Conservation (phyloP, 2,113 vertebrate species). For the Gyps fulvus region DNA sequence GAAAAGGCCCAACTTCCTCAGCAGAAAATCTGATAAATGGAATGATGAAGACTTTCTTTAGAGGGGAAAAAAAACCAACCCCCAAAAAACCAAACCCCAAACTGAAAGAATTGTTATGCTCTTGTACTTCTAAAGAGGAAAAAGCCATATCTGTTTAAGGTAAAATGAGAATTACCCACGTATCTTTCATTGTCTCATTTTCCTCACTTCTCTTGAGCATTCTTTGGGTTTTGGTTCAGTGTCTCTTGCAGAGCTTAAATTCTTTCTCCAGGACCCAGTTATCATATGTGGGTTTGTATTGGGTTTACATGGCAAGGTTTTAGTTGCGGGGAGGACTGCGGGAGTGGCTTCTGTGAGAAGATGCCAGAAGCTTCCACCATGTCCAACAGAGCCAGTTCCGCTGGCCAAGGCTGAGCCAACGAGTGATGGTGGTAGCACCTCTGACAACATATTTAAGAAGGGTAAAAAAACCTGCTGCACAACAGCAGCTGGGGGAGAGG, state of each 20-base stretch:
- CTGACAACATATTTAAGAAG: background rate
- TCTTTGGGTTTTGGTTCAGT: background rate
- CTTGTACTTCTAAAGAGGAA: background rate
- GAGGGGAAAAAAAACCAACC: background rate
- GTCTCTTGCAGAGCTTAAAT: background rate
- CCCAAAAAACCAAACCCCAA: no score
- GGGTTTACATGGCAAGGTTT: background rate
- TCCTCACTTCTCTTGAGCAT: background rate
- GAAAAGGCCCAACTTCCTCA: background rate
- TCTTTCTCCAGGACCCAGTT: background rate
- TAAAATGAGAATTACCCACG: background rate
- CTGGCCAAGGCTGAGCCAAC: background rate
- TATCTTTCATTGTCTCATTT: background rate
- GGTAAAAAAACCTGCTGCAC: background rate
- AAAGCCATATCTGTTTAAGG: background rate
- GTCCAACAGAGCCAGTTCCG: background rate
- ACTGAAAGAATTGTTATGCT: background rate
- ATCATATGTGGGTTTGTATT: background rate
- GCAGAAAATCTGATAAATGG: background rate
- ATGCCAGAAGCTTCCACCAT: background rate
- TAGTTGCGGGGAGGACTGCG: background rate
- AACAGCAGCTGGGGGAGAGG: background rate
- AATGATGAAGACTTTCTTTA: background rate
- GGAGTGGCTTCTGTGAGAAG: background rate
- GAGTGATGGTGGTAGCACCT: rapidly evolving